phyloP scores from a whole-genome alignment of 2,888 invertebrate genomes.

The Heteropelma amictum region DNA sequence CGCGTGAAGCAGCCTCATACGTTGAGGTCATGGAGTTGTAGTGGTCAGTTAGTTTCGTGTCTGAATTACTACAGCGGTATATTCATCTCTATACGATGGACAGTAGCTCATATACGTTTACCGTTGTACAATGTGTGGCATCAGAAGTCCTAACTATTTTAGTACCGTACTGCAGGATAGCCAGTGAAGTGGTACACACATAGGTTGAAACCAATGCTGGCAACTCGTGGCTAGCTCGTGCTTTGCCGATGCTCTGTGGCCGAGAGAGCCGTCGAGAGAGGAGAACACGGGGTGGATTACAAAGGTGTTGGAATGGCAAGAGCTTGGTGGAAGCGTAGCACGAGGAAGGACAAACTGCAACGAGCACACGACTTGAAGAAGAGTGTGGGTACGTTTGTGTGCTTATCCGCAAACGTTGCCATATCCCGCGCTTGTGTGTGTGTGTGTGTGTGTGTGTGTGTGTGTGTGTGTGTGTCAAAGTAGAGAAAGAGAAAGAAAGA shows the following conservation, averaged over 20 bases:
- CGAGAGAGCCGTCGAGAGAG: slow-evolving; percentile 40
- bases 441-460: no score
- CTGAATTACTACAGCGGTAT: slow-evolving; percentile 7
- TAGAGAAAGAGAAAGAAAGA: neutral
- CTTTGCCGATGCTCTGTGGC: slow-evolving; percentile 44
- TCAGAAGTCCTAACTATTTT: slow-evolving; percentile 49
- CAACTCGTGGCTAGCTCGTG: slow-evolving; percentile 29
- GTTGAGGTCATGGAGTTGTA: slow-evolving; percentile 43
- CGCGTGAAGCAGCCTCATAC: slow-evolving; percentile 48
- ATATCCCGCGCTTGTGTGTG: no score
- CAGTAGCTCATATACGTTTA: slow-evolving; percentile 1
- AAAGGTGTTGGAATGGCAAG: slow-evolving; percentile 54
- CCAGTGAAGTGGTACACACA: slow-evolving; percentile 31
- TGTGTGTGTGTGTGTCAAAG: no score
- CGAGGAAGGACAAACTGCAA: slow-evolving; percentile 30
- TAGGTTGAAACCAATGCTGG: slow-evolving; percentile 37
- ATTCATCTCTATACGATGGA: neutral
- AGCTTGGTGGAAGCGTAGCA: slow-evolving; percentile 24
- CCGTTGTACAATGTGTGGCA: slow-evolving; percentile 17
- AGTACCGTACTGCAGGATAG: slow-evolving; percentile 30
- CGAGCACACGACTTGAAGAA: slow-evolving; percentile 22
- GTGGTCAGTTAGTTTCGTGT: slow-evolving; percentile 48
- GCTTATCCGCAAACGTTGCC: no score
- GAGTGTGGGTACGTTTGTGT: no score
- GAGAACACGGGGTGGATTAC: slow-evolving; percentile 45